Percentiles rank a stretch among this genome's conserved stretches.
phyloP scores from a whole-genome alignment of 2,888 invertebrate genomes.

The Druceiella hillmani region DNA sequence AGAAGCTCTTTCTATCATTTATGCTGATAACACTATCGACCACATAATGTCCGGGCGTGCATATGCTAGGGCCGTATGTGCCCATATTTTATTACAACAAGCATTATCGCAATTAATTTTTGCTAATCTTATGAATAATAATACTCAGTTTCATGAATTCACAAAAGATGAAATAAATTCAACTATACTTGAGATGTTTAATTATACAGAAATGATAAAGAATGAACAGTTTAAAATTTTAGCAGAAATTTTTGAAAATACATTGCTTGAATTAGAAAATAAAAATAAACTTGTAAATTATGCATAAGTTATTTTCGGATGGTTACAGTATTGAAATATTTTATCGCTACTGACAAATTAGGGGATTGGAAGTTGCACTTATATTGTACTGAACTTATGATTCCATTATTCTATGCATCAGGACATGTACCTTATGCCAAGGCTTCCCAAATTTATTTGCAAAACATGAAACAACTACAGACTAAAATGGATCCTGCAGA shows the following conservation, averaged over 20 bases:
- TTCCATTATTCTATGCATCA: slow-evolving; percentile 23
- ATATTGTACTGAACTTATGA: too few species aligned
- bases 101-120: slow-evolving; percentile 15
- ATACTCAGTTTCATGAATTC: slow-evolving; percentile 10
- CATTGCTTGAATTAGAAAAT: too few species aligned
- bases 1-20: slow-evolving; percentile 15
- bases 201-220: slow-evolving; percentile 13
- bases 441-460: slow-evolving; percentile 19
- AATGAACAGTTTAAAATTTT: slow-evolving; percentile 14
- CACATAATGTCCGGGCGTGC: slow-evolving; percentile 11
- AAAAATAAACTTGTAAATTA: too few species aligned
- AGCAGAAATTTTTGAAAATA: too few species aligned
- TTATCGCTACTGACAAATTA: too few species aligned
- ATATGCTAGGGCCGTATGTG: slow-evolving; percentile 14
- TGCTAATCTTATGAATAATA: slow-evolving; percentile 8
- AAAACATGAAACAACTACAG: slow-evolving; percentile 19
- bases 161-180: not conserved
- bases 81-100: slow-evolving; percentile 13
- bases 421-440: slow-evolving; percentile 19
- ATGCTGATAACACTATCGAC: slow-evolving; percentile 9
- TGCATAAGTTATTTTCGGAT: too few species aligned
- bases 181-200: slow-evolving; percentile 17
- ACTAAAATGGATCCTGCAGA: slow-evolving; percentile 15
- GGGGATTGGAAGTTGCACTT: too few species aligned
- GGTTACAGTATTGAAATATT: too few species aligned